Evolutionary conservation across 2,797 vertebrate species (phyloP).

Genomic region (Gadopsis bispinosus): DNA sequence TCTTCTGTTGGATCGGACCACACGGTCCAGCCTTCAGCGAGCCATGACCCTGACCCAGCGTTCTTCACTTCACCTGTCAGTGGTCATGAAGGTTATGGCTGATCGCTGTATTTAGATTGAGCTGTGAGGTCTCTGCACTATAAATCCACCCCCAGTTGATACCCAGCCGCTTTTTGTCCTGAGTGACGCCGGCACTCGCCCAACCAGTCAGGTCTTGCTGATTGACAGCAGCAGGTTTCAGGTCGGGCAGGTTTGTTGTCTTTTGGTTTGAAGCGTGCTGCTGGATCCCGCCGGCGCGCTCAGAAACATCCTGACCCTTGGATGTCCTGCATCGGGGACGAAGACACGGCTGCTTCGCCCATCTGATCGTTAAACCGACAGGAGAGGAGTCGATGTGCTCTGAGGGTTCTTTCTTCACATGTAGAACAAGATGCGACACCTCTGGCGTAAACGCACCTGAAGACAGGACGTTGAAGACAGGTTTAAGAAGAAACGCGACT

Average conservation of each 20-base stretch:
- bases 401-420: neutral
- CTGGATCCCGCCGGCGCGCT: slow-evolving; percentile 4
- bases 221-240: slow-evolving; percentile 56
- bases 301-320: slow-evolving; percentile 32
- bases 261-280: slow-evolving; percentile 2
- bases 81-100: too few relatives aligned
- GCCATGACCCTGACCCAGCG: too few relatives aligned
- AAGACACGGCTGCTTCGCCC: slow-evolving; percentile 1
- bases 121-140: too few relatives aligned
- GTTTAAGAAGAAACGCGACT: neutral
- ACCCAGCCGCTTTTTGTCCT: slow-evolving; percentile 20
- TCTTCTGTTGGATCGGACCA: too few relatives aligned
- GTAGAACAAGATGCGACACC: neutral
- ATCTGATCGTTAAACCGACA: neutral
- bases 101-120: too few relatives aligned
- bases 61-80: too few relatives aligned
- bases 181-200: slow-evolving; percentile 36
- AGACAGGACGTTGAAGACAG: neutral
- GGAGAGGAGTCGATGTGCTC: neutral
- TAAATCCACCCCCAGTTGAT: slow-evolving; percentile 5
- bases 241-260: slow-evolving; percentile 69
- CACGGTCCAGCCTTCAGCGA: too few relatives aligned
- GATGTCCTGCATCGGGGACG: slow-evolving; percentile 24
- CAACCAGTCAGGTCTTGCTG: slow-evolving; percentile 53
- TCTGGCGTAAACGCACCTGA: neutral